Percentiles rank a stretch among this genome's conserved stretches.
These are phyloP conservation scores for Recurvirostra avosetta DNA, from an alignment of 2,113 vertebrate genomes.

Conservation along the genomic window DNA sequence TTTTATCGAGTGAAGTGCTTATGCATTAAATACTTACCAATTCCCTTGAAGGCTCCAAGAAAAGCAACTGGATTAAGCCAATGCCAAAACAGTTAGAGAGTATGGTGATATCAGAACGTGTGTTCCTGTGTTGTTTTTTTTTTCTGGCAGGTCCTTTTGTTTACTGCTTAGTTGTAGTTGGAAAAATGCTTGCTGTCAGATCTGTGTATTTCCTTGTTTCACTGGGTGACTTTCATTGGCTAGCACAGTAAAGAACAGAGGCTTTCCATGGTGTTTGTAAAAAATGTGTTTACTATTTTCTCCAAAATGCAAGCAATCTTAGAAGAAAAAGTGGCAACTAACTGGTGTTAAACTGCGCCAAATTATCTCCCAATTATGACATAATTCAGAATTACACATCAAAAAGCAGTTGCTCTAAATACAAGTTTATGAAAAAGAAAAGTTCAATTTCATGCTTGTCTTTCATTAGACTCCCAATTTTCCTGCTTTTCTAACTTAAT, in stretches of 20 bases:
- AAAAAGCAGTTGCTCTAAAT: background rate
- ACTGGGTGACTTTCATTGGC: background rate
- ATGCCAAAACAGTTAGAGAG: background rate
- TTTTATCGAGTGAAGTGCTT: background rate
- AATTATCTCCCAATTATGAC: background rate
- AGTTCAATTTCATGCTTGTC: background rate
- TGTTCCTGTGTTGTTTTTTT: background rate
- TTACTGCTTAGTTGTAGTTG: background rate
- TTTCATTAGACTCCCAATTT: background rate
- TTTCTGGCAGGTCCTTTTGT: background rate
- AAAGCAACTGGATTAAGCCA: background rate
- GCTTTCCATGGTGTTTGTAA: background rate
- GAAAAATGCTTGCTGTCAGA: background rate
- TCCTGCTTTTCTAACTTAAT: background rate
- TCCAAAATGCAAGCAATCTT: background rate
- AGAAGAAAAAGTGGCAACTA: background rate
- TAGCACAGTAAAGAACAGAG: background rate
- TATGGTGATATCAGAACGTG: background rate
- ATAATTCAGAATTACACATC: background rate
- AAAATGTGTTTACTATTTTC: background rate
- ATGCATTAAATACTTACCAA: background rate
- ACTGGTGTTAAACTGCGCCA: background rate
- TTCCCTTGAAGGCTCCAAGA: background rate
- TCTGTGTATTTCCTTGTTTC: background rate
- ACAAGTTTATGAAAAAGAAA: background rate